phyloP scores from a whole-genome alignment of 2,797 vertebrate species.

The Sylvia borin region DNA sequence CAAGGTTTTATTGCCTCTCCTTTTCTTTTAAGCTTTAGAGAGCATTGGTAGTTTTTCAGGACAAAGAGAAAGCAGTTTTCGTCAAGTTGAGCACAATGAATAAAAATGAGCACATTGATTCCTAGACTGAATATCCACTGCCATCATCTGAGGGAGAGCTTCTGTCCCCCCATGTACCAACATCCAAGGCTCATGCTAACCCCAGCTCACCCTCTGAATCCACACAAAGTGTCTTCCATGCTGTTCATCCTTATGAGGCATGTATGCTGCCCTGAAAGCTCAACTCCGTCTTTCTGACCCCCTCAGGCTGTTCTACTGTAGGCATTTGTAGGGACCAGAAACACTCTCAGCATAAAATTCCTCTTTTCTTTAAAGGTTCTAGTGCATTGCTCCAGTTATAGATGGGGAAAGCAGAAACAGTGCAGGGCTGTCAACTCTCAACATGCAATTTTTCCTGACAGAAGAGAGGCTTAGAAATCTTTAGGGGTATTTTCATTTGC shows the following conservation, averaged over 20 bases:
- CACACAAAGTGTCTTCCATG: background rate
- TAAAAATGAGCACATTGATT: background rate
- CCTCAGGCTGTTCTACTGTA: background rate
- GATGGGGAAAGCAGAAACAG: background rate
- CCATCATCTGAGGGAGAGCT: background rate
- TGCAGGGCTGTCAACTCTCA: background rate
- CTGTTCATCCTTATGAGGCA: background rate
- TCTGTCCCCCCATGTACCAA: background rate
- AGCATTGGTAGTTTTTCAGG: background rate
- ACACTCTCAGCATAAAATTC: background rate
- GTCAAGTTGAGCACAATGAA: background rate
- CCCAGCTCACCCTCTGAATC: background rate
- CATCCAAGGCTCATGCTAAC: background rate
- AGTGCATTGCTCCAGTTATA: background rate
- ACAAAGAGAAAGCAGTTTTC: background rate
- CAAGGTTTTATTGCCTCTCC: background rate
- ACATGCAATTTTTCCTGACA: background rate
- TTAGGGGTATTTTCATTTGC: background rate
- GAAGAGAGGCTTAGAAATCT: background rate
- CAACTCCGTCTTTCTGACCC: background rate
- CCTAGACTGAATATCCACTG: background rate
- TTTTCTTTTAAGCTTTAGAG: background rate
- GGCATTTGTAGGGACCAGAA: background rate
- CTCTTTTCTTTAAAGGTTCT: background rate
- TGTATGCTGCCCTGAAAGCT: fast-evolving